Evolutionary conservation across 1,140 invertebrate genomes (phyloP), one percentile per base, ranked within the genome.

Genomic region (Penaeus indicus): DNA sequence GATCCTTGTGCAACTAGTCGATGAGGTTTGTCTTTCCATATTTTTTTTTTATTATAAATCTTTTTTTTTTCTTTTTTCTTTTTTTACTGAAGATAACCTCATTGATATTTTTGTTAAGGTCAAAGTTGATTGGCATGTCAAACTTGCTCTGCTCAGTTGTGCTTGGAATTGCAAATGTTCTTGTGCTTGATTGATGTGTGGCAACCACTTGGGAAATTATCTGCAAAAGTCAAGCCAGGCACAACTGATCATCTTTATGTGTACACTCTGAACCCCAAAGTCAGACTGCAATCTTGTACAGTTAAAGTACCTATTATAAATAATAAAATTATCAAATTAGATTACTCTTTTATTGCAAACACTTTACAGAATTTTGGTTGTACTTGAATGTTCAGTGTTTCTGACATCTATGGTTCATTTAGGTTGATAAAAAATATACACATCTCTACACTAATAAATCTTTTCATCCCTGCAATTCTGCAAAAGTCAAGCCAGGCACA

Each of bases 271-370:
- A 85, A 89, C 72, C 84, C 61, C 79, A 81, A 85, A 85, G 77
- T 72, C 75, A 84, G 82, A 89, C 88, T 61, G 84, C 88, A 85
- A 89, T 89, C 88, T 85, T 89, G 88, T 89, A 89, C 88, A 89
- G 88, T 89, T 85, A 89, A 89, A 85, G 83, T 89, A 89, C 88
- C 88, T 89, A 89, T 89, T 89, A 89, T 89, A 85, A 89, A 89
- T 89, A 89, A 89, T 85, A 85, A 89, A 89, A 89, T 80, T 25
- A 72, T 72, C 67, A 72, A 72, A 80, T 80, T 61, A 84, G 25
- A 32, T 83, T 61, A 83, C 61, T 61, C 61, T 62, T 83, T 32
- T 63, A 62, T 61, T 62, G 19, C n/a, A 63, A 82, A 83, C 21
- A 63, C 47, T 27, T 78, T 78, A 78, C 47, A 54, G 54, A 54